A percentile compares a stretch with the other conserved stretches of the same genome.
Conservation (phyloP, 2,797 vertebrate species). For the Lerista edwardsae region DNA sequence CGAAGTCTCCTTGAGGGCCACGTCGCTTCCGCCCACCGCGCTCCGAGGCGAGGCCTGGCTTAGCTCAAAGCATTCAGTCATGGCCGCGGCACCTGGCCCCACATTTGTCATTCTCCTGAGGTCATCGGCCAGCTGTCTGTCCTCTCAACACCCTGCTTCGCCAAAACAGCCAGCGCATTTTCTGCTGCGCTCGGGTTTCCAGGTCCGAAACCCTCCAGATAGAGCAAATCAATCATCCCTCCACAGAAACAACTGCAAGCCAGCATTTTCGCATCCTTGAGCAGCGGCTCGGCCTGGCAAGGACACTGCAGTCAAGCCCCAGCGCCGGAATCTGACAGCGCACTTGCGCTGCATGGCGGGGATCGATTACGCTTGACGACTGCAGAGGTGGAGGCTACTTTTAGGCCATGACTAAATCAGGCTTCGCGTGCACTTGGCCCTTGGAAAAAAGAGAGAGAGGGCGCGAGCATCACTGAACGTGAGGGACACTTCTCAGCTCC, state of each 20-base stretch:
- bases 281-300: constrained; percentile 37
- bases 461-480: constrained; percentile 52
- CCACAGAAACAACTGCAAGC: constrained; percentile 64
- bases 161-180: constrained; percentile 73
- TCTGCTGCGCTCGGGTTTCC: constrained; percentile 81
- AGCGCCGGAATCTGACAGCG: constrained; percentile 66
- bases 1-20: constrained; percentile 82
- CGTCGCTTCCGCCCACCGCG: constrained; percentile 67
- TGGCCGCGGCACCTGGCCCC: constrained; percentile 83
- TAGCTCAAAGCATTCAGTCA: constrained; percentile 44
- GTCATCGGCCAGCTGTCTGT: constrained; percentile 86
- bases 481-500: constrained; percentile 51
- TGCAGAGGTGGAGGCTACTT: constrained; percentile 58
- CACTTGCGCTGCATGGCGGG: constrained; percentile 39
- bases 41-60: constrained; percentile 49
- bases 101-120: constrained; percentile 87
- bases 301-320: constrained; percentile 58
- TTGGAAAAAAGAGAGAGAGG: constrained; percentile 7
- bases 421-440: constrained; percentile 57
- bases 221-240: constrained; percentile 73
- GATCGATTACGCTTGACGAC: constrained; percentile 37
- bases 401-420: constrained; percentile 72
- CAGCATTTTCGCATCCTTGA: constrained; percentile 57
- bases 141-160: constrained; percentile 82
- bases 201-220: constrained; percentile 68